Evolutionary conservation across 2,797 vertebrate genomes (phyloP).

Genomic region (Dipus sagitta): DNA sequence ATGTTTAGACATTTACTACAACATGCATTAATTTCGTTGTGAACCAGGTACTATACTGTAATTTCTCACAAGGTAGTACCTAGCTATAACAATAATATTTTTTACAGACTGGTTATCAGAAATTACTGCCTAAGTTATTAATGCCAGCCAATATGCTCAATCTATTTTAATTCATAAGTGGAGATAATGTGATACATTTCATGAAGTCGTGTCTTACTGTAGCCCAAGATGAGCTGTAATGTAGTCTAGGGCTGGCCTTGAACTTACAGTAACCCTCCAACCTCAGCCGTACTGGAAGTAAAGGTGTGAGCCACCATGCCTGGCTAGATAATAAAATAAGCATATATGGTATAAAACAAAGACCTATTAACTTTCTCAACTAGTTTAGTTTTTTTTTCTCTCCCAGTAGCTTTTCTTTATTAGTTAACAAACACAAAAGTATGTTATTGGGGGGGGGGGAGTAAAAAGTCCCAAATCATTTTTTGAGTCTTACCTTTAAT

Average conservation of each 20-base stretch:
- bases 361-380: not conserved
- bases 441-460: too few relatives aligned
- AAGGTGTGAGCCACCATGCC: too few relatives aligned
- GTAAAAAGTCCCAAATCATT: too few relatives aligned
- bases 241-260: too few relatives aligned
- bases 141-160: conserved; percentile 6
- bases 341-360: conserved; percentile 30
- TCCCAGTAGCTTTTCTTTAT: too few relatives aligned
- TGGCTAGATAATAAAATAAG: conserved; percentile 24
- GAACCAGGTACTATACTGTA: conserved; percentile 38
- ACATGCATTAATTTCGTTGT: conserved; percentile 24
- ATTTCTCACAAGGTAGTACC: conserved; percentile 37
- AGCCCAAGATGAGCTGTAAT: too few relatives aligned
- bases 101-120: conserved; percentile 53
- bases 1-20: conserved; percentile 27
- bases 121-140: conserved; percentile 54
- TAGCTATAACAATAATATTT: conserved; percentile 7
- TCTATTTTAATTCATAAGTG: conserved; percentile 49
- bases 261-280: too few relatives aligned
- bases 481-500: too few relatives aligned
- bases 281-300: too few relatives aligned
- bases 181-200: not conserved
- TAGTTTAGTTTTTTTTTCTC: not conserved
- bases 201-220: too few relatives aligned
- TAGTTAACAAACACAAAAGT: too few relatives aligned